These are phyloP conservation scores for Strigamia crassipes DNA, from an alignment of 2,888 invertebrate species.

Conservation along the genomic window DNA sequence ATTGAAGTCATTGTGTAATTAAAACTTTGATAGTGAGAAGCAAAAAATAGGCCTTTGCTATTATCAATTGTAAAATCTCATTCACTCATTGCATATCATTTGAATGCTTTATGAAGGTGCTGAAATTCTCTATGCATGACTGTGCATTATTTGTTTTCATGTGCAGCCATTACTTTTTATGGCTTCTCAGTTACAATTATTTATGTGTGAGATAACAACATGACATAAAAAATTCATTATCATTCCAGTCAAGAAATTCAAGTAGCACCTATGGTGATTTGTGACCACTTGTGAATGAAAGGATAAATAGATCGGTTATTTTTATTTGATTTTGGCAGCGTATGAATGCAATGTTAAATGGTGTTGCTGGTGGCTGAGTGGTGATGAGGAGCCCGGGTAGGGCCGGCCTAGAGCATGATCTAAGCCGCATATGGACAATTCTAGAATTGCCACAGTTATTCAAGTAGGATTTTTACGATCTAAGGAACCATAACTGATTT, in stretches of 20 bases:
- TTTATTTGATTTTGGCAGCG: neutral
- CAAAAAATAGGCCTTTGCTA: neutral
- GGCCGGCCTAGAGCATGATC: too few relatives aligned
- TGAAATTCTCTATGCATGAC: conserved; percentile 3
- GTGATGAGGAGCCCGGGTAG: too few relatives aligned
- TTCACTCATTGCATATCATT: neutral
- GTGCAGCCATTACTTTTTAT: neutral
- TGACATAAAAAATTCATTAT: neutral
- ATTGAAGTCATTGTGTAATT: too few relatives aligned
- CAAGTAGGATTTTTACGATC: too few relatives aligned
- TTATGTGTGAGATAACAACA: neutral
- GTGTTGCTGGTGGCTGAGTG: too few relatives aligned
- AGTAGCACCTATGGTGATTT: neutral
- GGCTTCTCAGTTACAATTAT: neutral
- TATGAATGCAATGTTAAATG: too few relatives aligned
- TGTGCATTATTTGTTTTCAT: neutral
- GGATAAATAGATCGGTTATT: neutral
- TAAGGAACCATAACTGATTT: too few relatives aligned
- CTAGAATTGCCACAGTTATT: too few relatives aligned
- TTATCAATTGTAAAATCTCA: neutral
- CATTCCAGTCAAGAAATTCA: neutral
- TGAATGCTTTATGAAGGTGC: neutral
- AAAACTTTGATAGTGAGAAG: too few relatives aligned
- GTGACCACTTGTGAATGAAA: conserved; percentile 1
- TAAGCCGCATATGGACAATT: too few relatives aligned